Evolutionary conservation across 2,888 invertebrate species (phyloP).

Genomic region (Andricus quercusramuli): DNA sequence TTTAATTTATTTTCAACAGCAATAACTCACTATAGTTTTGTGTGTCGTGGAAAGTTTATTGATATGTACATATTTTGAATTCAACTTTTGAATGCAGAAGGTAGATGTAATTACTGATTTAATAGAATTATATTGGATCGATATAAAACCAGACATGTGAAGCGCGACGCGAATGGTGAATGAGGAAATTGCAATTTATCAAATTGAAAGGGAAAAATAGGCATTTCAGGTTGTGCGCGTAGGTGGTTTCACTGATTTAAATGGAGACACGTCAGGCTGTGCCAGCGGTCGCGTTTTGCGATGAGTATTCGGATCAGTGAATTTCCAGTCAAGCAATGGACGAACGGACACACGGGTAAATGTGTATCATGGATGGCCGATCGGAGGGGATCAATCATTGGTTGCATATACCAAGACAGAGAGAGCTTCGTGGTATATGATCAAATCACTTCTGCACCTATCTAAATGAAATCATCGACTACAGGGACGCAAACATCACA

Average conservation of each 20-base stretch:
- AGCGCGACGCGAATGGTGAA: slow-evolving; percentile 32
- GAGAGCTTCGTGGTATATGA: slow-evolving; percentile 30
- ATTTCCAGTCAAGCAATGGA: slow-evolving; percentile 38
- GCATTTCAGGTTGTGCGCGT: slow-evolving; percentile 28
- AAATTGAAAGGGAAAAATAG: slow-evolving; percentile 37
- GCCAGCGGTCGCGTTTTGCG: slow-evolving; percentile 30
- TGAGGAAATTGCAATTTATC: slow-evolving; percentile 34
- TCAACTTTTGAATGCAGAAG: too few species aligned
- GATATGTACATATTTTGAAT: too few species aligned
- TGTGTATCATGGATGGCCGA: slow-evolving; percentile 37
- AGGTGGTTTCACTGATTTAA: slow-evolving; percentile 37
- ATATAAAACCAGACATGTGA: slow-evolving; percentile 24
- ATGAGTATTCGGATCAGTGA: slow-evolving; percentile 41
- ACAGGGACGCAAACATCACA: not conserved
- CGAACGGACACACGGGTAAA: slow-evolving; percentile 34
- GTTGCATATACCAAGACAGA: slow-evolving; percentile 16
- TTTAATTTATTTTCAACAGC: too few species aligned
- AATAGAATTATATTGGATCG: slow-evolving; percentile 39
- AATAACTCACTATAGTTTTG: too few species aligned
- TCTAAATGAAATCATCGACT: slow-evolving; percentile 26
- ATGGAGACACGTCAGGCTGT: slow-evolving; percentile 36
- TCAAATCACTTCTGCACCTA: slow-evolving; percentile 33
- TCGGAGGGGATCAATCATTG: slow-evolving; percentile 39
- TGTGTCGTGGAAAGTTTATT: too few species aligned
- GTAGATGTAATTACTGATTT: slow-evolving; percentile 8